Percentiles rank a stretch among this genome's conserved stretches.
These are phyloP conservation scores for Gortyna flavago DNA, from an alignment of 2,888 invertebrate species.

Conservation along the genomic window DNA sequence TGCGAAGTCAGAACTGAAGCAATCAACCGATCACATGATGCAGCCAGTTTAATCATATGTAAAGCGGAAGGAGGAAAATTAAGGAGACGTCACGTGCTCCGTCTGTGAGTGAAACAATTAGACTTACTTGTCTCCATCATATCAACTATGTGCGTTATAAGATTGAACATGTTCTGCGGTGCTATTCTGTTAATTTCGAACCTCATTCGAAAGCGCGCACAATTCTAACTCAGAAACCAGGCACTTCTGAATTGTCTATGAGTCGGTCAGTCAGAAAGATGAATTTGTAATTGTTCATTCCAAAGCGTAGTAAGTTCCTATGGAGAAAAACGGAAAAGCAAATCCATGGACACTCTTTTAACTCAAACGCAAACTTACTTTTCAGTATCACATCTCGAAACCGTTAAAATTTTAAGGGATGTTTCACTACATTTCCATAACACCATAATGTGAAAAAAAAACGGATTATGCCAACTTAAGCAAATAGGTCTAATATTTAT, in stretches of 20 bases:
- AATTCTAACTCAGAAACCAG: not conserved
- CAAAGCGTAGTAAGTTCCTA: not conserved
- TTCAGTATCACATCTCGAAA: not conserved
- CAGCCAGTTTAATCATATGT: slow-evolving; percentile 58
- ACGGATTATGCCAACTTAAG: not conserved
- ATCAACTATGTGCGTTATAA: slow-evolving; percentile 12
- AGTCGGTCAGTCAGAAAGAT: not conserved
- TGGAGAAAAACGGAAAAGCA: not conserved
- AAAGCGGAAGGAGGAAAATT: slow-evolving; percentile 55
- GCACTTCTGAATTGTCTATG: not conserved
- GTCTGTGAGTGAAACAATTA: slow-evolving; percentile 42
- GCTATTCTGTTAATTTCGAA: not conserved
- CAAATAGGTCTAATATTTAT: not conserved
- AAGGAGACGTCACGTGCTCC: slow-evolving; percentile 56
- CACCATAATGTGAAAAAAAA: not conserved
- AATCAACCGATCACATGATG: slow-evolving; percentile 57
- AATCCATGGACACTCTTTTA: not conserved
- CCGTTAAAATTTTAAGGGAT: too few species aligned
- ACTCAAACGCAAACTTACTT: not conserved
- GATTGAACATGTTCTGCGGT: not conserved
- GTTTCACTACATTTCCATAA: not conserved
- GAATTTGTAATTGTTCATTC: not conserved
- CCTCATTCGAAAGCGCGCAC: not conserved
- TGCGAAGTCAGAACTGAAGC: slow-evolving; percentile 43
- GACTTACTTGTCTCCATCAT: slow-evolving; percentile 17